These are phyloP conservation scores for Melopsittacus undulatus DNA, from an alignment of 2,797 vertebrate species.

Conservation along the genomic window DNA sequence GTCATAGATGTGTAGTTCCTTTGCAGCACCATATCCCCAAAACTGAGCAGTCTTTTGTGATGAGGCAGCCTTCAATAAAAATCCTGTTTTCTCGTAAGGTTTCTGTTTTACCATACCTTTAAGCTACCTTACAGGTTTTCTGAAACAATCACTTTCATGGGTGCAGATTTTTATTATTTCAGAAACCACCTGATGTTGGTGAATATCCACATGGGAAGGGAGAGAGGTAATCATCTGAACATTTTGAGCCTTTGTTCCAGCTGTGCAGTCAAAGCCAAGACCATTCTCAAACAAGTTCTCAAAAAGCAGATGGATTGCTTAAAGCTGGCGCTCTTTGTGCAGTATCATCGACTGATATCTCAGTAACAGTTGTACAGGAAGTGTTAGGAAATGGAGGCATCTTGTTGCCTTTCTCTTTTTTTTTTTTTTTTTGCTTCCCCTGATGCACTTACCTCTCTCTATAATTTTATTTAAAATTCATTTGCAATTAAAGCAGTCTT, in stretches of 20 bases:
- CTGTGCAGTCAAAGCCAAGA: not conserved
- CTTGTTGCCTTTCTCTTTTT: not conserved
- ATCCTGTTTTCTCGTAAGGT: not conserved
- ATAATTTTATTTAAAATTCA: not conserved
- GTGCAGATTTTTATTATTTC: not conserved
- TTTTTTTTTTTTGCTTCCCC: not conserved
- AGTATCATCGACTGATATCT: not conserved
- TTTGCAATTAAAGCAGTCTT: constrained; percentile 25
- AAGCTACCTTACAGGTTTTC: not conserved
- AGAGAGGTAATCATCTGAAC: not conserved
- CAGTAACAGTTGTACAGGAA: not conserved
- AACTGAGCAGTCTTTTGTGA: not conserved
- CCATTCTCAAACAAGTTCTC: not conserved
- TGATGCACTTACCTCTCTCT: not conserved
- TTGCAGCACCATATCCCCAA: not conserved
- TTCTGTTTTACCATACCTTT: not conserved
- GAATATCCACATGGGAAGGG: not conserved
- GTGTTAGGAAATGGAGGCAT: constrained; percentile 26
- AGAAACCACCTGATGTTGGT: not conserved
- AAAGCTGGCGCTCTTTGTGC: not conserved
- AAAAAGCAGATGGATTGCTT: not conserved
- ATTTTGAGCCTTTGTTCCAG: not conserved
- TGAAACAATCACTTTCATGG: not conserved
- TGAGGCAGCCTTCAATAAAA: not conserved
- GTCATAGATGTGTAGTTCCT: not conserved